These are phyloP conservation scores for Noctuana brunneofusca DNA, from an alignment of 2,888 invertebrate genomes.

Conservation along the genomic window DNA sequence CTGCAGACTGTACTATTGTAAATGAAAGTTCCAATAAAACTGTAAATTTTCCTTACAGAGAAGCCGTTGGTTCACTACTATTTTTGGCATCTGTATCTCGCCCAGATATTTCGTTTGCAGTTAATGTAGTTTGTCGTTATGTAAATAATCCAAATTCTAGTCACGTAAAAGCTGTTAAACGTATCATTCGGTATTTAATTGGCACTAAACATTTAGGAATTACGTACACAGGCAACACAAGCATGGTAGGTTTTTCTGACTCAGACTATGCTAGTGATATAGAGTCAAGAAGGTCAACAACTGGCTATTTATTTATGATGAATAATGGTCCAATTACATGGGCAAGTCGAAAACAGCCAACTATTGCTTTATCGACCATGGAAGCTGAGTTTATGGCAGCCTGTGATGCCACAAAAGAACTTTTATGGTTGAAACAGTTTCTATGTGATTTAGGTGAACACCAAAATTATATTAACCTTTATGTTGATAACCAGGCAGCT, in stretches of 20 bases:
- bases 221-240: slow-evolving; percentile 32
- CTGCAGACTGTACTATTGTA: neutral
- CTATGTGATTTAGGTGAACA: slow-evolving; percentile 2
- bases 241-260: slow-evolving; percentile 32
- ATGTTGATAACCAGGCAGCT: slow-evolving; percentile 8
- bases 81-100: neutral
- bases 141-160: slow-evolving; percentile 36
- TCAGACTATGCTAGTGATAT: slow-evolving; percentile 36
- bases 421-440: slow-evolving; percentile 36
- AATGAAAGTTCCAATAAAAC: neutral
- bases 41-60: slow-evolving; percentile 7
- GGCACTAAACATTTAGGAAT: slow-evolving; percentile 41
- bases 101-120: slow-evolving; percentile 19
- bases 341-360: slow-evolving; percentile 36
- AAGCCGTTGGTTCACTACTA: neutral
- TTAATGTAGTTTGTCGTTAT: slow-evolving; percentile 42
- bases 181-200: slow-evolving; percentile 40
- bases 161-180: slow-evolving; percentile 42
- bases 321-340: slow-evolving; percentile 36
- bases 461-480: slow-evolving; percentile 12
- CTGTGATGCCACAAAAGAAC: slow-evolving; percentile 34
- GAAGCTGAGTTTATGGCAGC: slow-evolving; percentile 37
- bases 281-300: slow-evolving; percentile 35
- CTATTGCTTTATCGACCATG: slow-evolving; percentile 35
- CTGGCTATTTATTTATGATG: slow-evolving; percentile 36